These are phyloP conservation scores for Acanthopagrus latus DNA, from an alignment of 2,797 vertebrate species.

Conservation along the genomic window DNA sequence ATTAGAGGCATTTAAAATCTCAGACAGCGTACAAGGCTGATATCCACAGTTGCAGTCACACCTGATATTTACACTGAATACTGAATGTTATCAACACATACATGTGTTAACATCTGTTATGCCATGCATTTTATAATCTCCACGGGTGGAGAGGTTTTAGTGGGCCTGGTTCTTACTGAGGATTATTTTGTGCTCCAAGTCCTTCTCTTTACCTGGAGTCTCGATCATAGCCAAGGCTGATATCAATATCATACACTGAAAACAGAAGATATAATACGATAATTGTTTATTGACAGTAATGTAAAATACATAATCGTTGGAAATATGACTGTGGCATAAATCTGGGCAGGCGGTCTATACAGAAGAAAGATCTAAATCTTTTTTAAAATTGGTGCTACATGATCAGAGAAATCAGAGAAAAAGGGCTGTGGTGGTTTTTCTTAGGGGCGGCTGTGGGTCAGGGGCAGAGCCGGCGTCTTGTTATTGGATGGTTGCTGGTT, in stretches of 20 bases:
- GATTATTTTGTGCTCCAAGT: no score
- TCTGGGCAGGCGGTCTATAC: no score
- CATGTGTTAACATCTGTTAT: neutral
- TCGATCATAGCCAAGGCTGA: neutral
- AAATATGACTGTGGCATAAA: no score
- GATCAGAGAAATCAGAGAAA: no score
- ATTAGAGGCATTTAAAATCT: neutral
- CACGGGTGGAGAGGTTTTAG: neutral
- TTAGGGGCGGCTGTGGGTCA: no score
- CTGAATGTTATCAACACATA: neutral
- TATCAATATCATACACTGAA: neutral
- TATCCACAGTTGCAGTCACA: neutral
- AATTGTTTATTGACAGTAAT: no score
- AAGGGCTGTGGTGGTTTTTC: no score
- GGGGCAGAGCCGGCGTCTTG: no score
- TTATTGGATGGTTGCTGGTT: no score
- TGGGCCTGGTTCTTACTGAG: neutral
- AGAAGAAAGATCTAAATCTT: no score
- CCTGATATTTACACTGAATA: constrained; percentile 7
- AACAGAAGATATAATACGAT: neutral
- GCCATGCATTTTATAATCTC: neutral
- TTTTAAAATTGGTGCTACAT: no score
- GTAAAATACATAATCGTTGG: no score
- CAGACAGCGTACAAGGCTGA: neutral
- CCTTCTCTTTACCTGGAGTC: neutral